Evolutionary conservation across 2,797 vertebrate genomes (phyloP).

Genomic region (Alca torda): DNA sequence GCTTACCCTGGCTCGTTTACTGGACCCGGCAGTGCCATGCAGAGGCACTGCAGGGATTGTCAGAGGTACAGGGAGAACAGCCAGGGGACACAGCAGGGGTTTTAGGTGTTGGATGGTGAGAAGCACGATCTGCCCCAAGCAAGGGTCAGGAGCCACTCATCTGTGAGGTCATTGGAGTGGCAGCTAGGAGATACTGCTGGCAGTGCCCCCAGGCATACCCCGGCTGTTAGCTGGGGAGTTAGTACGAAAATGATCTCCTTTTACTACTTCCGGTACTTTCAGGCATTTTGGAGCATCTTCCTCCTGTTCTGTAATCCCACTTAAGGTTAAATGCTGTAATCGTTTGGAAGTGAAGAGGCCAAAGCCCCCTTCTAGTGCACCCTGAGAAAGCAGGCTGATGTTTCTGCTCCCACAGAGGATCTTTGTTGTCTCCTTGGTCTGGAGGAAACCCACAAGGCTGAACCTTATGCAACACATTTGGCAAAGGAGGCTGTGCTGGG

Average conservation of each 20-base stretch:
- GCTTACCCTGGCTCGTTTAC: not conserved
- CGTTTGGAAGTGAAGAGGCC: not conserved
- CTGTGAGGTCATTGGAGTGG: not conserved
- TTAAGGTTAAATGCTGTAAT: not conserved
- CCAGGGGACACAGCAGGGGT: not conserved
- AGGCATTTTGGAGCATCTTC: not conserved
- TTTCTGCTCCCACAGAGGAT: constrained; percentile 2
- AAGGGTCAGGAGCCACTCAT: not conserved
- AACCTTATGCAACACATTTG: constrained; percentile 28
- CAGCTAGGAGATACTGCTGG: not conserved
- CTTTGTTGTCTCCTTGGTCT: not conserved
- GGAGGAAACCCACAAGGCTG: constrained; percentile 13
- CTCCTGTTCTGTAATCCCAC: not conserved
- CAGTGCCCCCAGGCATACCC: not conserved
- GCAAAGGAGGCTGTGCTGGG: not conserved
- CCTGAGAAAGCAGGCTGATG: not conserved
- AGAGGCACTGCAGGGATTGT: not conserved
- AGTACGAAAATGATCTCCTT: not conserved
- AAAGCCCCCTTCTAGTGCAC: not conserved
- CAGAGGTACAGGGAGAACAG: not conserved
- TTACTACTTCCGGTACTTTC: not conserved
- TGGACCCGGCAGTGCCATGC: not conserved
- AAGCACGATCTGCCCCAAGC: not conserved
- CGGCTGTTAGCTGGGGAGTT: not conserved
- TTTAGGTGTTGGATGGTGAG: not conserved